Evolutionary conservation across 2,888 invertebrate genomes (phyloP).

Genomic region (Drepanosiphum platanoidis): DNA sequence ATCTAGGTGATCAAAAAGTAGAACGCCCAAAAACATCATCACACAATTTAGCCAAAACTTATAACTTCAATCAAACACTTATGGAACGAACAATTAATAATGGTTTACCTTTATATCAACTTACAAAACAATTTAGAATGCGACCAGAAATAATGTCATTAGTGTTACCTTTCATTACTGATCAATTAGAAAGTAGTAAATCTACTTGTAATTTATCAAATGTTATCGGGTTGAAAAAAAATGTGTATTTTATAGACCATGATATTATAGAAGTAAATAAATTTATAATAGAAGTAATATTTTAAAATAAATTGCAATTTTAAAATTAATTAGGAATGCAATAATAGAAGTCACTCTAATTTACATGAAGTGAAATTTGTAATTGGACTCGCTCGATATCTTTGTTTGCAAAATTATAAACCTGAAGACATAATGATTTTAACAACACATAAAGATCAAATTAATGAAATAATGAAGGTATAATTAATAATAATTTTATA

Average conservation of each 20-base stretch:
- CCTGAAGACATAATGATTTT: constrained; percentile 77
- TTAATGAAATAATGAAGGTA: constrained; percentile 45
- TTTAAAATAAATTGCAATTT: not conserved
- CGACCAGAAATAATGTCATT: constrained; percentile 59
- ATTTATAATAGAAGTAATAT: not conserved
- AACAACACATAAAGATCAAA: constrained; percentile 73
- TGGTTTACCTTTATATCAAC: constrained; percentile 44
- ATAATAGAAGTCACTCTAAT: constrained; percentile 74
- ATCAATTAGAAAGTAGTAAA: constrained; percentile 72
- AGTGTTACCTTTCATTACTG: constrained; percentile 75
- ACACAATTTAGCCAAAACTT: constrained; percentile 67
- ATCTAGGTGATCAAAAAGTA: constrained; percentile 66
- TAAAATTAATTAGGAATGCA: constrained; percentile 66
- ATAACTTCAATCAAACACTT: constrained; percentile 56
- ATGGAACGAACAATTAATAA: constrained; percentile 52
- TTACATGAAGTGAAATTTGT: constrained; percentile 74
- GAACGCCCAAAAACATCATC: constrained; percentile 70
- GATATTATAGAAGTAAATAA: constrained; percentile 70
- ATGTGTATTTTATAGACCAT: constrained; percentile 78
- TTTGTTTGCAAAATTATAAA: constrained; percentile 73
- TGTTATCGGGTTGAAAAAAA: constrained; percentile 73
- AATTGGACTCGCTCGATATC: constrained; percentile 72
- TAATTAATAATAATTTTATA: constrained; percentile 66
- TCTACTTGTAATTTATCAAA: constrained; percentile 71
- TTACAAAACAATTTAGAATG: constrained; percentile 58